Conservation (phyloP, 2,797 vertebrate species). For the Chelonia mydas region DNA sequence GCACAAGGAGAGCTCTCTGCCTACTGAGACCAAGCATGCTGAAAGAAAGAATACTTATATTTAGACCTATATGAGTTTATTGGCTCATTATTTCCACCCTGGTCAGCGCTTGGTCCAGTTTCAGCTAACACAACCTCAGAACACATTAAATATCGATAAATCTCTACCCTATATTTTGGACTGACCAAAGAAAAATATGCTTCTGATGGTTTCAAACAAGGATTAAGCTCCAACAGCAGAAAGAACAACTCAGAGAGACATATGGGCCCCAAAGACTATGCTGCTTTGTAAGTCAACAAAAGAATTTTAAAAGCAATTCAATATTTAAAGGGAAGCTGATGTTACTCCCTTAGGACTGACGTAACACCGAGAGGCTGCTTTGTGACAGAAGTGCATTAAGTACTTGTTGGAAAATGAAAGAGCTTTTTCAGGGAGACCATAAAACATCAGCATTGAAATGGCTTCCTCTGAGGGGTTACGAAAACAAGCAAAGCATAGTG, state of each 20-base stretch:
- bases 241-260: background rate
- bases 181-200: rapidly evolving
- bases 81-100: background rate
- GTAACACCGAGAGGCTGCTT: rapidly evolving
- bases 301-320: conserved; percentile 54
- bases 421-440: conserved; percentile 19
- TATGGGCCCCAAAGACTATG: background rate
- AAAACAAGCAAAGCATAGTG: background rate
- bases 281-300: background rate
- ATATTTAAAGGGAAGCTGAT: conserved; percentile 54
- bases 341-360: background rate
- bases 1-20: background rate
- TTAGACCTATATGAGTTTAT: background rate
- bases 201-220: background rate
- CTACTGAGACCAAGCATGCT: background rate
- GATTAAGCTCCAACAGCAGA: background rate
- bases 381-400: conserved; percentile 19
- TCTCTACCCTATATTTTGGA: background rate
- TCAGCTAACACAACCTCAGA: background rate
- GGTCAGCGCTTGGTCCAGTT: rapidly evolving
- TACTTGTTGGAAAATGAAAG: background rate
- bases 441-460: background rate
- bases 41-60: conserved; percentile 10
- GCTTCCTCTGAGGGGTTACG: rapidly evolving
- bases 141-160: background rate